These are phyloP conservation scores for Tinea trinotella DNA, from an alignment of 2,888 invertebrate genomes.

Conservation along the genomic window DNA sequence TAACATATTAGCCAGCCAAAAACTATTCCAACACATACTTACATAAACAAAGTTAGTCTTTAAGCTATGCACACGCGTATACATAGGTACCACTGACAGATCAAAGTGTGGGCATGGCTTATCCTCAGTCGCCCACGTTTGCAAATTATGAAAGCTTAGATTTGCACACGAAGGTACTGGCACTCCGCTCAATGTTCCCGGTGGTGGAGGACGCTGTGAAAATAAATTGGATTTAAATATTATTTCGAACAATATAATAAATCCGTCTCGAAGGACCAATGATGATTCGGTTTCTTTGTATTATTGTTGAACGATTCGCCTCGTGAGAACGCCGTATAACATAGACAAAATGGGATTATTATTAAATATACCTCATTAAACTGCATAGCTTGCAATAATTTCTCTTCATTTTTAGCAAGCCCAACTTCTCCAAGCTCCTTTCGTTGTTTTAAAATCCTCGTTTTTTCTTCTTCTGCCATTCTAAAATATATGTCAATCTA, in stretches of 20 bases:
- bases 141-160: constrained; percentile 78
- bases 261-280: no score
- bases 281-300: no score
- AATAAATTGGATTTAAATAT: no score
- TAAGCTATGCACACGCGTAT: constrained; percentile 83
- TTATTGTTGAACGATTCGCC: no score
- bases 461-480: constrained; percentile 81
- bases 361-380: constrained; percentile 80
- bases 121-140: constrained; percentile 48
- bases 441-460: constrained; percentile 78
- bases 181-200: constrained; percentile 79
- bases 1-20: background rate
- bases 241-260: no score
- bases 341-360: background rate
- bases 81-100: constrained; percentile 77
- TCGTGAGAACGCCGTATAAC: no score
- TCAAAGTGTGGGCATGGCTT: constrained; percentile 66
- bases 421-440: constrained; percentile 77
- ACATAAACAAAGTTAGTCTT: constrained; percentile 90
- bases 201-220: constrained; percentile 76
- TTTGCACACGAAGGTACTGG: constrained; percentile 81
- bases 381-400: constrained; percentile 78
- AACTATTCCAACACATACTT: constrained; percentile 45
- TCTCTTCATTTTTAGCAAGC: constrained; percentile 73
- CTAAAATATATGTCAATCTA: constrained; percentile 32